Evolutionary conservation across 2,797 vertebrate genomes (phyloP).

Genomic region (Lagorchestes hirsutus): DNA sequence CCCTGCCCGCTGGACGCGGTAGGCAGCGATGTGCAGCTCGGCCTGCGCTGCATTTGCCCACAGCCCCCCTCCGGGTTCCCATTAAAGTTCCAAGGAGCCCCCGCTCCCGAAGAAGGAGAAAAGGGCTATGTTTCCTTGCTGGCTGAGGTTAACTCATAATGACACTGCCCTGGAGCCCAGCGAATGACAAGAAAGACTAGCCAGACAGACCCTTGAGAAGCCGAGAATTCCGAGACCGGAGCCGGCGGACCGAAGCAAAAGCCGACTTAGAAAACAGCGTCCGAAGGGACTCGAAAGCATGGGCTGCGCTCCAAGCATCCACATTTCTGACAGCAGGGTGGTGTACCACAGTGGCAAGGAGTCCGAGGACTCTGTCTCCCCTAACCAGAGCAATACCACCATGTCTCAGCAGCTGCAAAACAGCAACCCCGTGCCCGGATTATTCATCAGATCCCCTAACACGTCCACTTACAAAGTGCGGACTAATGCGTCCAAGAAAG

Average conservation of each 20-base stretch:
- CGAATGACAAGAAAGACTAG: conserved; percentile 62
- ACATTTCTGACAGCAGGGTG: conserved; percentile 94
- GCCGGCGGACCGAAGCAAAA: neutral
- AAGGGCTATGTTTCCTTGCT: conserved; percentile 73
- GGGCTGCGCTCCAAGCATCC: conserved; percentile 99
- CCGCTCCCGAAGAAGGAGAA: conserved; percentile 73
- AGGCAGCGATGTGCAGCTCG: conserved; percentile 75
- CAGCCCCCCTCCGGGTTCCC: conserved; percentile 69
- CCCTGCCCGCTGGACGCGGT: conserved; percentile 57
- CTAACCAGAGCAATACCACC: conserved; percentile 93
- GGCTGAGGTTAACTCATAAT: conserved; percentile 43
- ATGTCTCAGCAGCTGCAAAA: conserved; percentile 90
- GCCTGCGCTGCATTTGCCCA: conserved; percentile 65
- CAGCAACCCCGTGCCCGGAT: conserved; percentile 91
- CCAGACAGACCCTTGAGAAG: conserved; percentile 1
- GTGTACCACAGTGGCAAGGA: conserved; percentile 95
- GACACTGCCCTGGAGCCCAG: conserved; percentile 75
- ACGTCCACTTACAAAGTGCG: conserved; percentile 92
- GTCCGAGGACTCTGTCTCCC: conserved; percentile 93
- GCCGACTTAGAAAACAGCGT: conserved; percentile 64
- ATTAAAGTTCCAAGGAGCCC: conserved; percentile 72
- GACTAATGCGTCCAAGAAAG: conserved; percentile 85
- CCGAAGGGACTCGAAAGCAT: conserved; percentile 92
- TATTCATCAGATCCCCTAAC: conserved; percentile 92
- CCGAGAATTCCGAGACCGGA: neutral